Evolutionary conservation across 2,113 vertebrate genomes (phyloP), one percentile per base, ranked within the genome.

Genomic region (Takifugu bimaculatus): DNA sequence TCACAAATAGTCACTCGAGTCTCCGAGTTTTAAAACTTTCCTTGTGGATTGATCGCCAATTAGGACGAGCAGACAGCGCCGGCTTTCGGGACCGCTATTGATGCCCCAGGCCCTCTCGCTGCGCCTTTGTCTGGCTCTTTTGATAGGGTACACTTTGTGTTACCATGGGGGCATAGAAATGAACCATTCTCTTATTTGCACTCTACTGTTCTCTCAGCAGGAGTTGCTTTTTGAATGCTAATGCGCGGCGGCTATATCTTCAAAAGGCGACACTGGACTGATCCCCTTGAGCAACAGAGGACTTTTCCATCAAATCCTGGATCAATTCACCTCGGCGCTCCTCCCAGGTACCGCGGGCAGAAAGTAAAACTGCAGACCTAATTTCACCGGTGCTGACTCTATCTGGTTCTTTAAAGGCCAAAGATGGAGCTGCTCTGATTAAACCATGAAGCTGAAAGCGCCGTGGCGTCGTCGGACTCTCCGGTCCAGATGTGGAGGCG

Each of bases 121-220:
- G 71, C 72, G 76, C 49, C 57, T 81, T 65, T 84, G 81, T 85
- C 69, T 68, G 54, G 50, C n/a, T 48, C 65, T 75, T 75, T 72
- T 68, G 72, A 85, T 76, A 67, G 63, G 74, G 70, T 72, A 63
- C 68, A 57, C 80, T 48, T 75, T 69, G 67, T 65, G 70, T 66
- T 76, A 68, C 83, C 69, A 77, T 29, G 43, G 73, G 76, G 78
- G 80, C 70, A 71, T 65, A 63, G 78, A 82, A 90, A 88, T 86
- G 77, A 85, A 84, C 57, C 54, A 0, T 47, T 71, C 73, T 86
- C 79, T 52, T 78, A 80, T 85, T 86, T 85, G 63, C 73, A 72
- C 78, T 78, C 54, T 50, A 73, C 68, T 82, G 68, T 70, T 83
- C 71, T 72, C 60, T 67, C 62, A 2, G 27, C 26, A 12, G 54